Percentiles rank a stretch among this genome's conserved stretches.
phyloP scores from a whole-genome alignment of 2,113 vertebrate genomes.

The Bos javanicus region DNA sequence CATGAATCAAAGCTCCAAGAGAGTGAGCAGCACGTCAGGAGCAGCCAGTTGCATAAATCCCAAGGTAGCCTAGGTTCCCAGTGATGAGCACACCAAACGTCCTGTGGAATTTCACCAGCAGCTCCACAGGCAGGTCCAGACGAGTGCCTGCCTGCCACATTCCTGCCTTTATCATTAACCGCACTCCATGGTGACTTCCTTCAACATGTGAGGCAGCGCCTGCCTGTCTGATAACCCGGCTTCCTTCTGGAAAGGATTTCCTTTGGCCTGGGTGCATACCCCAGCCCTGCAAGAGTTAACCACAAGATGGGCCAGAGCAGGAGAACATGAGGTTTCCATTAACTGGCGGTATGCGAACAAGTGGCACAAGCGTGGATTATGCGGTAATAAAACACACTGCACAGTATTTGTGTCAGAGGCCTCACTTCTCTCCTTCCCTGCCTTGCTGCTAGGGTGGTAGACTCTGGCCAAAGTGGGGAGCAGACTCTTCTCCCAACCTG shows the following conservation, averaged over 20 bases:
- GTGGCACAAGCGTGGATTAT: constrained; percentile 83
- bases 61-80: not conserved
- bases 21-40: not conserved
- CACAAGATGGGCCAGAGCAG: constrained; percentile 69
- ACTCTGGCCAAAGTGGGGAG: constrained; percentile 55
- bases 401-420: constrained; percentile 79
- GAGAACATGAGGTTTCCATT: constrained; percentile 85
- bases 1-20: not conserved
- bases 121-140: constrained; percentile 40
- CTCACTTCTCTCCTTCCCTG: constrained; percentile 72
- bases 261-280: constrained; percentile 64
- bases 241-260: constrained; percentile 74
- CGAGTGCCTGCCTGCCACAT: constrained; percentile 28
- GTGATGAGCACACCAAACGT: not conserved
- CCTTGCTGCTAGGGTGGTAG: constrained; percentile 50
- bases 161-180: constrained; percentile 59
- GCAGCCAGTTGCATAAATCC: not conserved
- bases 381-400: constrained; percentile 81
- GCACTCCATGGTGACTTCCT: constrained; percentile 48
- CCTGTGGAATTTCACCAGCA: not conserved
- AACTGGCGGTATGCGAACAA: constrained; percentile 82
- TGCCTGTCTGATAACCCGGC: constrained; percentile 52
- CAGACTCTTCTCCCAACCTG: constrained; percentile 49
- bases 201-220: constrained; percentile 57
- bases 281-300: constrained; percentile 82